These are phyloP conservation scores for Cotesia congregata DNA, from an alignment of 2,888 invertebrate species.

Conservation along the genomic window DNA sequence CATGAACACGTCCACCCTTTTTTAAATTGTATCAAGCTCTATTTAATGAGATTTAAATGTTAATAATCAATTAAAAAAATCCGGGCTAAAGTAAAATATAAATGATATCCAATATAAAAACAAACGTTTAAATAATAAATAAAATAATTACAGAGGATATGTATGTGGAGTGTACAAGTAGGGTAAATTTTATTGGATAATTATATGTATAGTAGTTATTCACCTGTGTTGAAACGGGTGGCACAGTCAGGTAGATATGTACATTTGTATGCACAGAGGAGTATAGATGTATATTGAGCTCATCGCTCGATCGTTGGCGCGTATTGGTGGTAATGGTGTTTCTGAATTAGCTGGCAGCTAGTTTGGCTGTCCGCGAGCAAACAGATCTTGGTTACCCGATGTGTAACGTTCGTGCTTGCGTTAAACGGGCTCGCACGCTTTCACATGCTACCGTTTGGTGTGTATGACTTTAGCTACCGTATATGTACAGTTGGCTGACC, in stretches of 20 bases:
- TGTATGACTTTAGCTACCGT: conserved; percentile 26
- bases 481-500: conserved; percentile 38
- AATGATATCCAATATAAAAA: neutral
- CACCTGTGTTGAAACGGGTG: neutral
- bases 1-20: neutral
- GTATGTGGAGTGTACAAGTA: neutral
- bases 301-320: conserved; percentile 40
- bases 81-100: neutral
- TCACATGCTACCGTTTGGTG: conserved; percentile 34
- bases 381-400: conserved; percentile 70
- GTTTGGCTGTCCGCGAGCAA: conserved; percentile 69
- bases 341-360: conserved; percentile 69
- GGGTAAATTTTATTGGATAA: neutral
- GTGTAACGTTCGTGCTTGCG: conserved; percentile 64
- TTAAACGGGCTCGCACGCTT: conserved; percentile 42
- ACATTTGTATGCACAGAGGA: conserved; percentile 3
- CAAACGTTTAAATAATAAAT: neutral
- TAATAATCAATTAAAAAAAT: neutral
- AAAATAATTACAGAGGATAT: neutral
- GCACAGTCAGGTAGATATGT: conserved; percentile 3
- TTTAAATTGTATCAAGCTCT: neutral
- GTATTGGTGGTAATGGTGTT: conserved; percentile 67
- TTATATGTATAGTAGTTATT: conserved; percentile 1
- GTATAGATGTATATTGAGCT: conserved; percentile 25
- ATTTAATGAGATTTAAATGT: neutral